These are phyloP conservation scores for Ceuthmochares aereus DNA, from an alignment of 2,113 vertebrate species.

Conservation along the genomic window DNA sequence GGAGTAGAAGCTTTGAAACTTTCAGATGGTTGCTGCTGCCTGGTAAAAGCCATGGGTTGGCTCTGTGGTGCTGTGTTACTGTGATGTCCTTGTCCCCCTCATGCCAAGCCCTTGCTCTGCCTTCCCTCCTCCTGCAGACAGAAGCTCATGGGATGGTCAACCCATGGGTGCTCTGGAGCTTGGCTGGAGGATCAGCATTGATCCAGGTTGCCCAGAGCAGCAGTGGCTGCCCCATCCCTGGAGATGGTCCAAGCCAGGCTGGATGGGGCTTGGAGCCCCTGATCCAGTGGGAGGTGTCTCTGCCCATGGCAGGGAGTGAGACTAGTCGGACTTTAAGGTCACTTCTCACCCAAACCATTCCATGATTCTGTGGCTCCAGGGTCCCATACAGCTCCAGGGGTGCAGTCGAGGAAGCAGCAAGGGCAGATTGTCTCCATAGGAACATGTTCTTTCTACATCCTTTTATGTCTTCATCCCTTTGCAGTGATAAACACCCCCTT, in stretches of 20 bases:
- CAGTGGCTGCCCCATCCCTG: too few relatives aligned
- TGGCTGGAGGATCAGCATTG: too few relatives aligned
- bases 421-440: background rate
- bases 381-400: background rate
- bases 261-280: too few relatives aligned
- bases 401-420: background rate
- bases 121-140: background rate
- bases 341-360: too few relatives aligned
- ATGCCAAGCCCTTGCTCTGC: background rate
- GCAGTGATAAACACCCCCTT: background rate
- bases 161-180: too few relatives aligned
- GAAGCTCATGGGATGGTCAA: background rate
- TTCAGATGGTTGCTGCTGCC: background rate
- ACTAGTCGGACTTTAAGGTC: too few relatives aligned
- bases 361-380: background rate
- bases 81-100: background rate
- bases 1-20: background rate
- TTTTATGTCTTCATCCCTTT: background rate
- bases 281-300: too few relatives aligned
- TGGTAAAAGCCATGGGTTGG: background rate
- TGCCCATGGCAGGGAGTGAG: too few relatives aligned
- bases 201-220: too few relatives aligned
- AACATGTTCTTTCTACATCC: rapidly evolving
- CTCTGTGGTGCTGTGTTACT: background rate
- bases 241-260: too few relatives aligned